These are phyloP conservation scores for Trissolcus basalis DNA, from an alignment of 1,140 invertebrate genomes.

Conservation along the genomic window DNA sequence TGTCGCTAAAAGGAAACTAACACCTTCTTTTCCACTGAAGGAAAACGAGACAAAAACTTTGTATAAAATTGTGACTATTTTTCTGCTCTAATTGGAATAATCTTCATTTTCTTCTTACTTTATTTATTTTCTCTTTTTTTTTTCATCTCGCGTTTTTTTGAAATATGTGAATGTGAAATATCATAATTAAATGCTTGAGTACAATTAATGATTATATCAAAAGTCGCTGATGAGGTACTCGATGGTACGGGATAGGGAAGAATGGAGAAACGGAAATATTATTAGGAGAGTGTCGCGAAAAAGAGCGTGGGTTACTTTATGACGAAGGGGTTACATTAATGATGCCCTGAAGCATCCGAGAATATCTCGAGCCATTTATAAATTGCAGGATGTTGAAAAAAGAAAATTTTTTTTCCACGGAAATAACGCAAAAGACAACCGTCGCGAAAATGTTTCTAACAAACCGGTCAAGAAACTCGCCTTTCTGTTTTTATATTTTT, in stretches of 20 bases:
- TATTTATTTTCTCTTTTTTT: not conserved
- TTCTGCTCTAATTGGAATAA: not conserved
- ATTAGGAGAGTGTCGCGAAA: constrained; percentile 56
- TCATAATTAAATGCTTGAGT: constrained; percentile 60
- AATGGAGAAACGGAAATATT: constrained; percentile 61
- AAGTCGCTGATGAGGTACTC: constrained; percentile 55
- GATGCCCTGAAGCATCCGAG: constrained; percentile 66
- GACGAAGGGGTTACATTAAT: constrained; percentile 65
- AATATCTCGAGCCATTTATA: constrained; percentile 64
- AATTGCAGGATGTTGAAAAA: constrained; percentile 60
- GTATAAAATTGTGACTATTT: too few species aligned
- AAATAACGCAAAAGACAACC: constrained; percentile 36
- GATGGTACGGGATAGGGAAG: constrained; percentile 44
- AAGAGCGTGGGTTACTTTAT: constrained; percentile 14
- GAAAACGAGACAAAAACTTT: too few species aligned
- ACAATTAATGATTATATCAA: constrained; percentile 67
- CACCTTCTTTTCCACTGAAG: too few species aligned
- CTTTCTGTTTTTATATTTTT: constrained; percentile 2
- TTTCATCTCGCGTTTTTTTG: not conserved
- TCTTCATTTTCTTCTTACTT: not conserved
- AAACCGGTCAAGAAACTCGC: constrained; percentile 30
- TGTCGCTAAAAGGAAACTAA: too few species aligned
- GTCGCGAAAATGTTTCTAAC: constrained; percentile 14
- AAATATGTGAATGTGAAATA: constrained; percentile 9
- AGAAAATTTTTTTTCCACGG: constrained; percentile 28